phyloP scores from a whole-genome alignment of 1,140 invertebrate species.

The Asobara japonica region DNA sequence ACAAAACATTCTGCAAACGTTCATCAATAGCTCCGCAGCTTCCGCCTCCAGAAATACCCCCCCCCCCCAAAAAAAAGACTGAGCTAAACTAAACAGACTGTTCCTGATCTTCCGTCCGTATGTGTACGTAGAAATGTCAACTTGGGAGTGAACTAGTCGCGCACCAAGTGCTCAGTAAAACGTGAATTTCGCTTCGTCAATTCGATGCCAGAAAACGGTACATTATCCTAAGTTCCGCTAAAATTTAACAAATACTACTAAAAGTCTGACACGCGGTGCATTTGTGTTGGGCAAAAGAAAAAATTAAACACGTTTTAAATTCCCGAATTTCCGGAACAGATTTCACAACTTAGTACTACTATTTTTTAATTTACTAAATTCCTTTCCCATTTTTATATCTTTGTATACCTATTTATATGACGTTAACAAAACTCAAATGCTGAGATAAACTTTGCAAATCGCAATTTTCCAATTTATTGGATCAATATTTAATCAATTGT shows the following conservation, averaged over 20 bases:
- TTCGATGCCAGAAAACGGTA: conserved; percentile 13
- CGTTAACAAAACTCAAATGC: no score
- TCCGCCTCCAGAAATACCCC: background rate
- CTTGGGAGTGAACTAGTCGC: background rate
- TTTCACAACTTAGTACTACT: no score
- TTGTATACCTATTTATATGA: no score
- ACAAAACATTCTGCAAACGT: background rate
- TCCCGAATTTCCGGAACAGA: no score
- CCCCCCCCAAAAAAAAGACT: background rate
- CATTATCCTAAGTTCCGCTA: background rate
- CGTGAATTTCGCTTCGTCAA: background rate
- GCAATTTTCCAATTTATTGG: no score
- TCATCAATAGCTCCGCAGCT: background rate
- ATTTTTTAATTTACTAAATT: no score
- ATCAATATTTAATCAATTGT: no score
- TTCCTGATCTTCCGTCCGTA: background rate
- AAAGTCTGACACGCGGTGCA: no score
- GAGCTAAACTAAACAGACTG: background rate
- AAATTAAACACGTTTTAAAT: no score
- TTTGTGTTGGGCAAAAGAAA: no score
- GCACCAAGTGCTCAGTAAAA: background rate
- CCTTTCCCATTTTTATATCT: no score
- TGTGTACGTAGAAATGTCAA: background rate
- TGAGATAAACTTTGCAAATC: no score
- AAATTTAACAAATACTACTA: background rate